phyloP scores from a whole-genome alignment of 2,888 invertebrate genomes.

The Hofmannophila pseudospretella region DNA sequence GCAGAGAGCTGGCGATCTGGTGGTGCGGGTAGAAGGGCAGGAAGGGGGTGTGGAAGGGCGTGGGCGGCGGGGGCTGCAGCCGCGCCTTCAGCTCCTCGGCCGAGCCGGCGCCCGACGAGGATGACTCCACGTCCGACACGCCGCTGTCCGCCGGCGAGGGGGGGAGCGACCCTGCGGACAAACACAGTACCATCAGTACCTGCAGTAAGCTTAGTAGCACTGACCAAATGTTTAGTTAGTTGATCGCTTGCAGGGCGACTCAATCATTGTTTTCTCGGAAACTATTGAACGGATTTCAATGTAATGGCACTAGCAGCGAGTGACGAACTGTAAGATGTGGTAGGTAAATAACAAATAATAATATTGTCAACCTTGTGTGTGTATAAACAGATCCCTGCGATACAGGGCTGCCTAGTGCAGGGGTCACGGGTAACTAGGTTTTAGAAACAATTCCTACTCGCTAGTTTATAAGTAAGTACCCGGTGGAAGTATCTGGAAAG shows the following conservation, averaged over 20 bases:
- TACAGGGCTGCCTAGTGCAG: too few relatives aligned
- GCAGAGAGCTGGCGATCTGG: constrained; percentile 69
- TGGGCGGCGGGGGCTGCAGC: constrained; percentile 83
- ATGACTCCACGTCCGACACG: constrained; percentile 97
- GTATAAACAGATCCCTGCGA: too few relatives aligned
- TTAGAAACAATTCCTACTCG: too few relatives aligned
- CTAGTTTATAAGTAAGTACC: too few relatives aligned
- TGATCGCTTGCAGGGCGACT: too few relatives aligned
- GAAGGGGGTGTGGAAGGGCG: constrained; percentile 76
- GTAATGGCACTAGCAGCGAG: neutral
- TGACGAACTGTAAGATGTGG: neutral
- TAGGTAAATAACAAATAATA: neutral
- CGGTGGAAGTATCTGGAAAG: too few relatives aligned
- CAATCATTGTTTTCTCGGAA: too few relatives aligned
- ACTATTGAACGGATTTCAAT: too few relatives aligned
- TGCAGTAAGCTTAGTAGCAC: too few relatives aligned
- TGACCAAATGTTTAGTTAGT: too few relatives aligned
- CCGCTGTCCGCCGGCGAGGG: constrained; percentile 98
- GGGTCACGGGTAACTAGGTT: too few relatives aligned
- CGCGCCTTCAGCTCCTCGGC: constrained; percentile 92
- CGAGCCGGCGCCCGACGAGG: constrained; percentile 87
- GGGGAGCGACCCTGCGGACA: constrained; percentile 90
- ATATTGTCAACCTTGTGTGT: neutral
- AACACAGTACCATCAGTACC: too few relatives aligned
- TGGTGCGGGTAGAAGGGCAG: constrained; percentile 84